phyloP scores from a whole-genome alignment of 1,140 invertebrate genomes.

The Drosophila yakuba region DNA sequence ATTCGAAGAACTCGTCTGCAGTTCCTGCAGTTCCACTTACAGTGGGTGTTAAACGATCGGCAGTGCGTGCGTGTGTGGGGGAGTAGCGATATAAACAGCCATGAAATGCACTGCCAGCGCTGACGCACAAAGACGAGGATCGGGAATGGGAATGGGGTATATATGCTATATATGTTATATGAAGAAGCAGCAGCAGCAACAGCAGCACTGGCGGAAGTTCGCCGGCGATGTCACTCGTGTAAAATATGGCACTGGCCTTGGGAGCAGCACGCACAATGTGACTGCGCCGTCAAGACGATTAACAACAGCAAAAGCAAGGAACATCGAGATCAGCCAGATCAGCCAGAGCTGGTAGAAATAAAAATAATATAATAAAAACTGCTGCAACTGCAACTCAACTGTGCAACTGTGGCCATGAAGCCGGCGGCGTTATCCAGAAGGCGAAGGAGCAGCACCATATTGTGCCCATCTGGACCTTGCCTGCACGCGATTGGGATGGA shows the following conservation, averaged over 20 bases:
- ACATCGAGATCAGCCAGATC: slow-evolving; percentile 22
- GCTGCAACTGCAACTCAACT: neutral
- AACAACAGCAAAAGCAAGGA: slow-evolving; percentile 48
- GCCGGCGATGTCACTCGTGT: slow-evolving; percentile 58
- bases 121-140: slow-evolving; percentile 24
- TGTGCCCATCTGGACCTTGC: slow-evolving; percentile 71
- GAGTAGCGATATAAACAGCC: slow-evolving; percentile 50
- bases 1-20: slow-evolving; percentile 38
- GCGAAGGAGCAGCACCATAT: slow-evolving; percentile 60
- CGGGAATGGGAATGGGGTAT: slow-evolving; percentile 10
- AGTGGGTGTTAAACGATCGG: slow-evolving; percentile 42
- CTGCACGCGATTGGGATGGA: slow-evolving; percentile 45
- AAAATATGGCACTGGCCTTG: slow-evolving; percentile 81
- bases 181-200: neutral
- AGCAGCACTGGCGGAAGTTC: slow-evolving; percentile 65
- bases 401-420: slow-evolving; percentile 60
- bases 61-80: slow-evolving; percentile 37
- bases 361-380: slow-evolving; percentile 21
- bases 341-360: slow-evolving; percentile 20
- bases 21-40: slow-evolving; percentile 22
- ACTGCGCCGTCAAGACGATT: slow-evolving; percentile 77
- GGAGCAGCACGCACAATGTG: slow-evolving; percentile 73
- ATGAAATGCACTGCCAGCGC: slow-evolving; percentile 59
- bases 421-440: slow-evolving; percentile 49
- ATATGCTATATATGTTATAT: neutral